Base-by-base conservation (phyloP, 2,797 vertebrate species). In the Octomys mimax region DNA sequence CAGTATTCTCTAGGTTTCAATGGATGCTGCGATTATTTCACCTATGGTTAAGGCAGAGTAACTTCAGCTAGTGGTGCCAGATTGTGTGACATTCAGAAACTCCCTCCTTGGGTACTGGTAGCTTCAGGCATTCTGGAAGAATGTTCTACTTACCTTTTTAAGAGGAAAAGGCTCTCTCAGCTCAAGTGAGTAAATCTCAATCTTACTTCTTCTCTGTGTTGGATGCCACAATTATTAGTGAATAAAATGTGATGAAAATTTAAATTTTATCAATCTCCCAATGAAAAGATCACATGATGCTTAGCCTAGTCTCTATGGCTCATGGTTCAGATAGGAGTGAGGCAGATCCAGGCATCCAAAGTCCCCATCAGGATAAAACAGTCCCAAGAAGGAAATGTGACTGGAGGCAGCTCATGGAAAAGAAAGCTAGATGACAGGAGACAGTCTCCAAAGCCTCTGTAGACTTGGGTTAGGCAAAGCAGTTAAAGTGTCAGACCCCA, bases 151-250 rank as follows among this genome's bases (percentile, higher is more conserved):
- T 3, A 22, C 18, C 4, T 89, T 16, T 80, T 83, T 11, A 78
- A 88, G 61, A 79, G 62, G 85, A 90, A 92, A 91, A 73, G 39
- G 14, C 61, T 24, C 57, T 85, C 14, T 92, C 39, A 46, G 16
- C 52, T 42, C 68, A 82, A 59, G 26, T 64, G 6, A 22, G 19
- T 66, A 14, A 92, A 36, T 57, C 86, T 10, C 21, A 85, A 54
- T 73, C 49, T 93, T 89, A 4, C 71, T 19, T 1, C 28, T 19
- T 88, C 42, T 4, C 9, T 14, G 39, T 95, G 11, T 79, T 87
- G 22, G 31, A 42, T 81, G 87, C 31, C 73, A 92, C 11, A 75
- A 70, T 91, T 93, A 66, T 87, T 73, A 78, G 95, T 33, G 57
- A 88, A 79, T 70, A 1, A 70, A 75, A 68, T 33, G 83, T 59